A percentile compares a stretch with the other conserved stretches of the same genome.
Conservation (phyloP, 2,888 invertebrate species). For the Ectobius pallidus region DNA sequence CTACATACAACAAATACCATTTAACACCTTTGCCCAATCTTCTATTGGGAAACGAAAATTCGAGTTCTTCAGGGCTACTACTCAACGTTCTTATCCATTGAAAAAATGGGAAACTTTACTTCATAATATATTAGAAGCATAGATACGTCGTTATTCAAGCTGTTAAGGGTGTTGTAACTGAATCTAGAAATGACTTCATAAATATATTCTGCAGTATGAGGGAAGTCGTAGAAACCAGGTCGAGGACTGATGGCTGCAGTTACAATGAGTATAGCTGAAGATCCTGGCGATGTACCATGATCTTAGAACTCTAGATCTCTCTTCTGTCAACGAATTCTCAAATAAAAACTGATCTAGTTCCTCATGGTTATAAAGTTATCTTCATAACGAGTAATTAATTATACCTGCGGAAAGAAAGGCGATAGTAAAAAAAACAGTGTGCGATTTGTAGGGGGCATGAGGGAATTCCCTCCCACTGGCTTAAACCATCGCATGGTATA, state of each 20-base stretch:
- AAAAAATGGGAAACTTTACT: not conserved
- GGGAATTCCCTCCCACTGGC: no score
- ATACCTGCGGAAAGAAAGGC: no score
- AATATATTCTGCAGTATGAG: not conserved
- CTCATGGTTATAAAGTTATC: no score
- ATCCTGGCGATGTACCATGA: not conserved
- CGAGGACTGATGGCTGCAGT: not conserved
- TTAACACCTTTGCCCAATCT: not conserved
- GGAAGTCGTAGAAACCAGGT: not conserved
- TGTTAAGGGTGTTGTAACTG: no score
- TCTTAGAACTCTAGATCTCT: not conserved
- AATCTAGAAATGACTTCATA: no score
- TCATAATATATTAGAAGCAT: not conserved
- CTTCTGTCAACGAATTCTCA: not conserved
- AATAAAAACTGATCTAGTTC: no score
- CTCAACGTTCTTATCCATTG: not conserved
- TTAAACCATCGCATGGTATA: no score
- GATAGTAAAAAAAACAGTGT: no score
- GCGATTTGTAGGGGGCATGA: no score
- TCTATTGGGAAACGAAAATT: not conserved
- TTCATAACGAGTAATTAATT: no score
- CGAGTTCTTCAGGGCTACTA: not conserved
- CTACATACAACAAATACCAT: no score
- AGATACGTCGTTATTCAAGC: no score
- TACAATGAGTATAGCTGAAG: not conserved